Evolutionary conservation across 1,140 invertebrate species (phyloP).

Genomic region (Zaprionus gabonicus): DNA sequence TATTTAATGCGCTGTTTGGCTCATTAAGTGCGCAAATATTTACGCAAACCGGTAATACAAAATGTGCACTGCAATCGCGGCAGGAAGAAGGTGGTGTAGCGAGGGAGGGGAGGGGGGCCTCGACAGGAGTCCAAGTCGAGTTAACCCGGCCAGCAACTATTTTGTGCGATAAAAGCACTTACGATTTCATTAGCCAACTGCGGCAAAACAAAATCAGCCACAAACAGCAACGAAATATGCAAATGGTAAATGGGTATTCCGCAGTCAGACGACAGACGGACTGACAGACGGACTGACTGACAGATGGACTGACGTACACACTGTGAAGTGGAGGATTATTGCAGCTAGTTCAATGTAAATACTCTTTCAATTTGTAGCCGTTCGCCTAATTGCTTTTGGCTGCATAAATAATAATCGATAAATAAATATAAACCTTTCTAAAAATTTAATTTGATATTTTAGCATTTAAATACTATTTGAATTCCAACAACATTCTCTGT

Average conservation of each 20-base stretch:
- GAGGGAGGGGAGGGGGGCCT: neutral
- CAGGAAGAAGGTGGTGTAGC: neutral
- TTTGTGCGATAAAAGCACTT: conserved; percentile 79
- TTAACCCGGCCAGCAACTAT: conserved; percentile 65
- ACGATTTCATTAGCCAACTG: conserved; percentile 81
- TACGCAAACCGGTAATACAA: conserved; percentile 66
- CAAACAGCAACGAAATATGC: conserved; percentile 45
- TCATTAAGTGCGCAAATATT: conserved; percentile 61
- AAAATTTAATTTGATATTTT: no score
- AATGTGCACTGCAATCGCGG: conserved; percentile 27
- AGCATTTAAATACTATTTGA: no score
- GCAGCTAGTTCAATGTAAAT: neutral
- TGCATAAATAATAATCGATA: no score
- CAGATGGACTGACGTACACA: neutral
- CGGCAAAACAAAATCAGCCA: conserved; percentile 72
- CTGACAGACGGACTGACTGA: neutral
- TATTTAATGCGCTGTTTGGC: conserved; percentile 60
- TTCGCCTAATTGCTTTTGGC: no score
- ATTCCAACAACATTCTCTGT: no score
- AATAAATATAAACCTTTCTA: no score
- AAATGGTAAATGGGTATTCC: conserved; percentile 74
- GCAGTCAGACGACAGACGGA: conserved; percentile 63
- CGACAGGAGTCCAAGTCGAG: conserved; percentile 12
- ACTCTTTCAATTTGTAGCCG: neutral
- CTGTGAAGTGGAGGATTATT: neutral